Base-by-base conservation (phyloP, 2,888 invertebrate genomes). In the Agrotis puta region DNA sequence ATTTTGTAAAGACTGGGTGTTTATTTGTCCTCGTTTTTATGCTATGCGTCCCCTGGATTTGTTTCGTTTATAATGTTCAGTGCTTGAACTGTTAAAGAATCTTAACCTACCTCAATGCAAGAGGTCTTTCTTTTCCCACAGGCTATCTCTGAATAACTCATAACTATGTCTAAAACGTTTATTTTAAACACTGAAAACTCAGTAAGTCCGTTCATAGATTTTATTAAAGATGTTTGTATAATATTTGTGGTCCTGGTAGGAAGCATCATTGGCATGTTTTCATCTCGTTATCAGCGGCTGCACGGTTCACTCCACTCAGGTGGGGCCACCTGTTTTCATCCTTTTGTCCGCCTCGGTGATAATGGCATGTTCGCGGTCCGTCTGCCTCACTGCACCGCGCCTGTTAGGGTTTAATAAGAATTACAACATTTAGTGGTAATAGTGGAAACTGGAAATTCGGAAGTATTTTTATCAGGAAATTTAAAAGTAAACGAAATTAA, bases 221-320 rank as follows among this genome's bases (percentile, higher is more conserved):
- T n/a, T 39, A 33, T 14, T 16, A 20, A 67, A 81, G 66, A 64
- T 57, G 58, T 71, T 70, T 64, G 79, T 62, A 70, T 70, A 39
- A 39, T 58, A 33, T 74, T 73, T 69, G 39, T 69, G 47, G 57
- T 51, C 22, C 20, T 64, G 47, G 61, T 47, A 66, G 70, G 64
- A 79, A 56, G 56, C 54, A 58, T 58, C 22, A 68, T 73, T 69
- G 83, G 70, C 83, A 78, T 74, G 70, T 82, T 82, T 71, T 70
- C 78, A 70, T 73, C 75, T 84, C 64, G 82, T 83, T 84, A 84
- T 84, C 79, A 76, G 74, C 70, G 79, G 84, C 69, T 59, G 67
- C 64, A 83, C 84, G 85, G 76, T 76, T 83, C 76, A 64, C 73
- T 85, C 77, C 85, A 74, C 81, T 79, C 70, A 78, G 76, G 74